Percentiles rank a stretch among this genome's conserved stretches.
These are phyloP conservation scores for Lophius piscatorius DNA, from an alignment of 2,113 vertebrate genomes.

Conservation along the genomic window DNA sequence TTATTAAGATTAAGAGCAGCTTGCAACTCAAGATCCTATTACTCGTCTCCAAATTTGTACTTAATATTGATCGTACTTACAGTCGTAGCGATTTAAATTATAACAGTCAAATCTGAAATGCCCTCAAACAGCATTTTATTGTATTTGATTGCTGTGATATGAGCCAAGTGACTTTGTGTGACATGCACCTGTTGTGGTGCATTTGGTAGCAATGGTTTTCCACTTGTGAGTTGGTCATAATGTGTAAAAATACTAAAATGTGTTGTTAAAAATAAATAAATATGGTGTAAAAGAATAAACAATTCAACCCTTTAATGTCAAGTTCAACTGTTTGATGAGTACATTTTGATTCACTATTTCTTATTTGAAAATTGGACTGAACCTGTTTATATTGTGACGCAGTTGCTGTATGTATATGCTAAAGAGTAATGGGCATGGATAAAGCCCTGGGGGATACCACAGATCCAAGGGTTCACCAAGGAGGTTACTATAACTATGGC, in stretches of 20 bases:
- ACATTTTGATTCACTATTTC: no score
- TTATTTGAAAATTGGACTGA: no score
- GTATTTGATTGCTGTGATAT: constrained; percentile 29
- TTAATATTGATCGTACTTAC: neutral
- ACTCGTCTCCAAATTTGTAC: neutral
- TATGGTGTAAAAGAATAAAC: constrained; percentile 16
- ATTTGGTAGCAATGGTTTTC: neutral
- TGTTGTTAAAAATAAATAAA: constrained; percentile 50
- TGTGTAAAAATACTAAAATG: constrained; percentile 17
- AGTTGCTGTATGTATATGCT: no score
- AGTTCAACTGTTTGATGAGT: no score
- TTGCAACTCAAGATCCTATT: neutral
- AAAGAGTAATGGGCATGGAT: no score
- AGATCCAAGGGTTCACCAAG: no score
- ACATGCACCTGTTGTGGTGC: constrained; percentile 11
- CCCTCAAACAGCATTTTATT: neutral
- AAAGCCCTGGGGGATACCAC: no score
- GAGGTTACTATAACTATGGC: no score
- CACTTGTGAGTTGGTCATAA: neutral
- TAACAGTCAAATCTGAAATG: constrained; percentile 1
- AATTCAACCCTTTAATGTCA: no score
- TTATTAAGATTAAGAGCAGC: neutral
- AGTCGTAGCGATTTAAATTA: neutral
- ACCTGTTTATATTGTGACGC: no score
- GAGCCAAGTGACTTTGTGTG: constrained; percentile 4